These are phyloP conservation scores for Tiliacea citrago DNA, from an alignment of 2,888 invertebrate species.

Conservation along the genomic window DNA sequence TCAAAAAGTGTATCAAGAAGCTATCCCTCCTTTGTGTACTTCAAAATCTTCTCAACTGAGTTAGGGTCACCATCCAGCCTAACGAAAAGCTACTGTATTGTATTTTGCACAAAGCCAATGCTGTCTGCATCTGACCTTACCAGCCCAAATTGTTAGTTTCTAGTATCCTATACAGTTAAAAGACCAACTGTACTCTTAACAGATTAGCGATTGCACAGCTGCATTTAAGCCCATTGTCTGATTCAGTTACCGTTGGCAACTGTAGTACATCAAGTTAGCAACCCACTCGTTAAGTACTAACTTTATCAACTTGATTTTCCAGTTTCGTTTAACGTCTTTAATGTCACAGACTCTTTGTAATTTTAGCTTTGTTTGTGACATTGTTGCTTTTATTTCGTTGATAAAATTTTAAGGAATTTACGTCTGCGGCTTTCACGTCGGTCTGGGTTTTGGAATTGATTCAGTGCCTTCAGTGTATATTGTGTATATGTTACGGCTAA, in stretches of 20 bases:
- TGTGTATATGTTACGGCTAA: no score
- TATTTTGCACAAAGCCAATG: constrained; percentile 11
- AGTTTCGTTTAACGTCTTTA: constrained; percentile 67
- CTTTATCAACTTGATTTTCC: constrained; percentile 69
- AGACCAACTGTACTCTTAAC: constrained; percentile 3
- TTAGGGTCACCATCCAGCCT: constrained; percentile 24
- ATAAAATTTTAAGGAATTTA: neutral
- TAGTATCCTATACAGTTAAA: neutral
- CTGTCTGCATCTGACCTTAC: neutral
- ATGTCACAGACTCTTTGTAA: constrained; percentile 20
- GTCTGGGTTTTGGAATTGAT: neutral
- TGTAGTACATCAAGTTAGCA: constrained; percentile 67
- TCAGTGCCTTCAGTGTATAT: neutral
- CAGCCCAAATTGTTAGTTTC: neutral
- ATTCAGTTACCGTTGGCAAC: constrained; percentile 46
- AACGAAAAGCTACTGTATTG: neutral
- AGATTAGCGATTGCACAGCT: constrained; percentile 23
- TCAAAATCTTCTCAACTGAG: constrained; percentile 15
- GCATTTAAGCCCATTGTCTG: constrained; percentile 53
- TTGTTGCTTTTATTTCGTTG: constrained; percentile 7
- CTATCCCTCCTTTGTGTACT: constrained; percentile 12
- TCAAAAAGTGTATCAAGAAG: constrained; percentile 25
- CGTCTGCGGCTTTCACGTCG: neutral
- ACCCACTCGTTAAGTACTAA: constrained; percentile 70
- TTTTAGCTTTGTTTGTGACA: constrained; percentile 26